phyloP scores from a whole-genome alignment of 2,113 vertebrate species.

The Hemibates koningsi region DNA sequence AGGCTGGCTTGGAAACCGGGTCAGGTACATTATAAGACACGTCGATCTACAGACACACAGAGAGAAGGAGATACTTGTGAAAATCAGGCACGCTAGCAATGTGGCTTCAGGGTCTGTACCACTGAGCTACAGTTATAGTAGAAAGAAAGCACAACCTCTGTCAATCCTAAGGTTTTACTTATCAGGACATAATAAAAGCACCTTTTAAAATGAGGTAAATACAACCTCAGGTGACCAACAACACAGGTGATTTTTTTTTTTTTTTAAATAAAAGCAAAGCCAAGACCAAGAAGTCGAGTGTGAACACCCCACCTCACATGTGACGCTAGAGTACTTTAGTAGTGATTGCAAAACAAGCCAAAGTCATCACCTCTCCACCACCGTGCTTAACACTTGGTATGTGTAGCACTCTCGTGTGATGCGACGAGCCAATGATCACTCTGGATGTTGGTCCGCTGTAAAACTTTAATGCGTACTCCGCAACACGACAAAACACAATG shows the following conservation, averaged over 20 bases:
- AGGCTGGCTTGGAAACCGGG: conserved; percentile 84
- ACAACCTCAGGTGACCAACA: not conserved
- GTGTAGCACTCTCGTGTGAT: not conserved
- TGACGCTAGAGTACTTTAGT: not conserved
- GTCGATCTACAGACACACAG: conserved; percentile 74
- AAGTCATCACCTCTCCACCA: not conserved
- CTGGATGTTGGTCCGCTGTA: not conserved
- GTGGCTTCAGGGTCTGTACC: not conserved
- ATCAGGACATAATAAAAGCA: not conserved
- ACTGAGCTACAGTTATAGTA: not conserved
- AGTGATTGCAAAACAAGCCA: not conserved
- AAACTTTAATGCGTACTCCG: not conserved
- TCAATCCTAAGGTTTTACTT: not conserved
- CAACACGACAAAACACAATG: not conserved
- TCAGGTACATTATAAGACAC: conserved; percentile 90
- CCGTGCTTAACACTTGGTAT: fast-evolving
- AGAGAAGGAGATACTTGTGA: not conserved
- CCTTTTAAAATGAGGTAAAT: not conserved
- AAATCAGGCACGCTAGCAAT: not conserved
- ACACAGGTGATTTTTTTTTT: not conserved
- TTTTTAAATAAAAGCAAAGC: not conserved
- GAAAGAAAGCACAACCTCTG: not conserved
- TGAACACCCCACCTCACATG: not conserved
- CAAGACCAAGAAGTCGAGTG: not conserved
- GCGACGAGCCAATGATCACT: fast-evolving